Percentiles rank a stretch among this genome's conserved stretches.
phyloP scores from a whole-genome alignment of 2,113 vertebrate species.

The Chionis minor region DNA sequence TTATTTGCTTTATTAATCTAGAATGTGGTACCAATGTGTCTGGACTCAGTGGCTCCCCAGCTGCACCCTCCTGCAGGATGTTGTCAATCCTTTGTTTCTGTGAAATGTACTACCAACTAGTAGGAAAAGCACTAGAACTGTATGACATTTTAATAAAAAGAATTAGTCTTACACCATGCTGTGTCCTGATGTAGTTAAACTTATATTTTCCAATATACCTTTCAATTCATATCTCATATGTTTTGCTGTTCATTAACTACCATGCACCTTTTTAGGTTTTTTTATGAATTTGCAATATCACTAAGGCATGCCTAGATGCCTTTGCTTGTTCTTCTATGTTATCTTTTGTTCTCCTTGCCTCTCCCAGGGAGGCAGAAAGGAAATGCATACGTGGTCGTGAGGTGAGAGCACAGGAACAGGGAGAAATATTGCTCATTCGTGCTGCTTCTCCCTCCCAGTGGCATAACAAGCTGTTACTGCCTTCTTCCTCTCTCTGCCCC shows the following conservation, averaged over 20 bases:
- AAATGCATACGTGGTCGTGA: not conserved
- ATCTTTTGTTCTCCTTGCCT: not conserved
- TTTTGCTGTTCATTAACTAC: not conserved
- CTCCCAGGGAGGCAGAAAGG: not conserved
- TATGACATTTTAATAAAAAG: slow-evolving; percentile 1
- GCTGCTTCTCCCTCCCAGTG: not conserved
- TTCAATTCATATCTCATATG: not conserved
- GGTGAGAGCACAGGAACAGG: not conserved
- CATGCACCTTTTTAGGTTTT: not conserved
- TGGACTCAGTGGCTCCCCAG: slow-evolving; percentile 35
- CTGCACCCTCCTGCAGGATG: not conserved
- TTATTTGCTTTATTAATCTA: slow-evolving; percentile 63
- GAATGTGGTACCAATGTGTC: not conserved
- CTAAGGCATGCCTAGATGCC: not conserved
- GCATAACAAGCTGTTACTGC: not conserved
- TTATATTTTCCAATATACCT: not conserved
- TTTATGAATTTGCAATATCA: not conserved
- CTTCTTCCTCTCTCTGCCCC: not conserved
- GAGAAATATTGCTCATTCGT: not conserved
- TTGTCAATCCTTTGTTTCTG: slow-evolving; percentile 10
- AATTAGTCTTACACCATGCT: not conserved
- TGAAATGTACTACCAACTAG: not conserved
- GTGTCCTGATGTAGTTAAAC: not conserved
- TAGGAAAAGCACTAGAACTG: not conserved
- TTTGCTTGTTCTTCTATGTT: not conserved